These are phyloP conservation scores for Perca schrenkii DNA, from an alignment of 2,113 vertebrate species.

Conservation along the genomic window DNA sequence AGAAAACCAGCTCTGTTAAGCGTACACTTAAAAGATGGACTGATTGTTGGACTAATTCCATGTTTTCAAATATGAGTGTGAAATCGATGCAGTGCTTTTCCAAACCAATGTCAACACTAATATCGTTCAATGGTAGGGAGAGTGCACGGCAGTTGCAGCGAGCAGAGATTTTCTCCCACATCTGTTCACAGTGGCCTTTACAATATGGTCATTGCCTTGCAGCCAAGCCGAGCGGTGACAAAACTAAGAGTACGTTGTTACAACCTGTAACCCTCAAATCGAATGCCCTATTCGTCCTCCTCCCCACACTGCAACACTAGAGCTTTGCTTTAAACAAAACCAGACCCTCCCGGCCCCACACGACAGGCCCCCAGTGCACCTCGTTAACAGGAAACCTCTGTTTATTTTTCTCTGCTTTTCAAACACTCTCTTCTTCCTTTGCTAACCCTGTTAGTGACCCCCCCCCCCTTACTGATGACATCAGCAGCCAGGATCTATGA, in stretches of 20 bases:
- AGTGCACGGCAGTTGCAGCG: background rate
- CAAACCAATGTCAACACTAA: constrained; percentile 17
- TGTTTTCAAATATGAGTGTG: constrained; percentile 39
- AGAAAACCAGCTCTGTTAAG: constrained; percentile 30
- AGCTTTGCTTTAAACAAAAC: constrained; percentile 79
- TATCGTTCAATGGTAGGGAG: background rate
- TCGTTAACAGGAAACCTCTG: constrained; percentile 86
- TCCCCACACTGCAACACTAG: constrained; percentile 60
- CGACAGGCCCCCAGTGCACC: constrained; percentile 69
- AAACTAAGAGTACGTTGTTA: constrained; percentile 45
- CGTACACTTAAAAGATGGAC: constrained; percentile 19
- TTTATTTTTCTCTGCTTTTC: constrained; percentile 85
- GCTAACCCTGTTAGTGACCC: constrained; percentile 71
- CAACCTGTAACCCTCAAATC: constrained; percentile 74
- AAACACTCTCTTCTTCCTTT: constrained; percentile 82
- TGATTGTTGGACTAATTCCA: constrained; percentile 24
- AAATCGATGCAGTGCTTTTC: constrained; percentile 43
- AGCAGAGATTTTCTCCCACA: constrained; percentile 12
- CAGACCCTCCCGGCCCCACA: constrained; percentile 76
- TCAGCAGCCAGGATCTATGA: constrained; percentile 77
- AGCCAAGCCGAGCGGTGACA: constrained; percentile 44
- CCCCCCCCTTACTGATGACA: constrained; percentile 60
- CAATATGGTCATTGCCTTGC: constrained; percentile 37
- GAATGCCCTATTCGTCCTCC: constrained; percentile 27
- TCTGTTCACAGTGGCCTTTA: constrained; percentile 40